Base-by-base conservation (phyloP, 2,797 vertebrate genomes). In the Pelobates cultripes region DNA sequence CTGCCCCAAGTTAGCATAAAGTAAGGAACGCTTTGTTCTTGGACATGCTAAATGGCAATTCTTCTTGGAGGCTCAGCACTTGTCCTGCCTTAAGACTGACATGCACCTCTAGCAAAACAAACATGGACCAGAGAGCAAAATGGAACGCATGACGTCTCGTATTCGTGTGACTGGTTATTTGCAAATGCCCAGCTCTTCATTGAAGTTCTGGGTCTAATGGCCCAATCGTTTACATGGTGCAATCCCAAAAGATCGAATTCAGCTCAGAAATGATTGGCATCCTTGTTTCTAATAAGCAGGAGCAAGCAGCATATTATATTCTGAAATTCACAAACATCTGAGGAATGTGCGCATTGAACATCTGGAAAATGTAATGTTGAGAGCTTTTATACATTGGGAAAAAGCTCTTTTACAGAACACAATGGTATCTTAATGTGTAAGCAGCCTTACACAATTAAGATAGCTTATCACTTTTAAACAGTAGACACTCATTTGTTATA, bases 301-400 rank as follows among this genome's bases (percentile, higher is more conserved):
- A 60, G 60, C 45, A 67, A 76, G 77, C 67, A 71, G 17, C 64
- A 79, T 13, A 79, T 72, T 86, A 76, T 78, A 79, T 69, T 76
- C 83, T 81, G 81, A 86, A 83, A 85, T 57, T 75, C 78, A 81
- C 28, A 70, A 86, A 81, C 28, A 76, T 43, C 70, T 12, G 63
- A 67, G 81, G 75, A 79, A 82, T 69, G 15, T 60, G 64, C 4
- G n/a, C 15, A 75, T 15, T 40, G 76, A 63, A 85, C 70, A 80
- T 80, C 51, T 86, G 68, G 83, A 7, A 55, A 66, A 68, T 10
- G 4, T 78, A 86, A 88, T 80, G 86, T 81, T 75, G 17, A 80
- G 4, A 74, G 7, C 81, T 86, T 83, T 86, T 68, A 81, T 63
- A 44, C 77, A 72, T 82, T 17, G 64, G 55, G 78, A 75, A 61